Evolutionary conservation across 2,113 vertebrate species (phyloP), one percentile per base, ranked within the genome.

Genomic region (Bolborhynchus lineola): DNA sequence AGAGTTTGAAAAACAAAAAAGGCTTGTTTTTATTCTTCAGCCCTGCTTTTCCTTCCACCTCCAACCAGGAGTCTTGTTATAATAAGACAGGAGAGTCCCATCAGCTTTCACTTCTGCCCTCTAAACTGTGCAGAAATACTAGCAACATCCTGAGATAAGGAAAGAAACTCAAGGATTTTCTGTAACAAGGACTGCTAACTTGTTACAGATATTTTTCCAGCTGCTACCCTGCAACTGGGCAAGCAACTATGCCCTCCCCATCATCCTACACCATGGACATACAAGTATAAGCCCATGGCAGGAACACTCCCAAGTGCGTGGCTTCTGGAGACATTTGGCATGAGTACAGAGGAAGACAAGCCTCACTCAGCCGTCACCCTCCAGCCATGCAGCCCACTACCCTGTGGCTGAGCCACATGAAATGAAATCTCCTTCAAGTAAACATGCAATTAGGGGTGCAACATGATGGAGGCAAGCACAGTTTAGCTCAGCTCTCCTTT

Each of bases 81-180:
- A 97, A 95, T 76, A 95, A 97, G 90, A 85, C 69, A 39, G 71
- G 77, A 88, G 53, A 81, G 87, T 92, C 68, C 77, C 90, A 91
- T 93, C 96, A 97, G 90, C 82, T 96, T 97, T 97, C 85, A 82
- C 71, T 92, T 93, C 85, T 96, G 76, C 59, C 82, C 96, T 95
- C 96, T 75, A 87, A 96, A 97, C 85, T 71, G 94, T 95, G 86
- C 92, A 94, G 88, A 94, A 96, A 97, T 81, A 79, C 67, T 90
- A 80, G 53, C 60, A 50, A 81, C 90, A 93, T 74, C 72, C n/a
- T 87, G 83, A 95, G 91, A 93, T 74, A 91, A 91, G 94, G 82
- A 92, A 82, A 62, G 53, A 57, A 85, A 55, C 64, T 94, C 86
- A 70, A 93, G 59, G 76, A n/a, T n/a, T n/a, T n/a, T n/a, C n/a